Evolutionary conservation across 2,113 vertebrate species (phyloP).

Genomic region (Odontesthes bonariensis): DNA sequence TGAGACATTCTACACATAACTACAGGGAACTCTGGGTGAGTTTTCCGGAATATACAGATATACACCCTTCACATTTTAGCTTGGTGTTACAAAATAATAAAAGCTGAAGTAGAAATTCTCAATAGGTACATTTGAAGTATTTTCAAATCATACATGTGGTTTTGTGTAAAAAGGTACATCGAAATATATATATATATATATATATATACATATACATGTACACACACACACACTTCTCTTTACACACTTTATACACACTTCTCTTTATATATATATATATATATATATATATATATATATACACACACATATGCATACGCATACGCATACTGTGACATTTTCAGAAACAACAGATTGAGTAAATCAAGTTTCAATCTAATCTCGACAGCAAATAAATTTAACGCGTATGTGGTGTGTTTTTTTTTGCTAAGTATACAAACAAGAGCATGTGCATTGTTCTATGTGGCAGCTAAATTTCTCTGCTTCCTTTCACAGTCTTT

Average conservation of each 20-base stretch:
- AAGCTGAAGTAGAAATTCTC: conserved; percentile 15
- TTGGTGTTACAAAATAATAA: conserved; percentile 20
- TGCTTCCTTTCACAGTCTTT: conserved; percentile 67
- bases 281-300: no score
- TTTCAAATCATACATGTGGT: conserved; percentile 33
- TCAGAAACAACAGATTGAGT: conserved; percentile 3
- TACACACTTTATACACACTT: no score
- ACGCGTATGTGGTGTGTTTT: neutral
- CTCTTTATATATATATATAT: no score
- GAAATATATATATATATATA: no score
- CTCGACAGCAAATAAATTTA: conserved; percentile 2
- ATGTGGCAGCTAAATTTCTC: conserved; percentile 24
- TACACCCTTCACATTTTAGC: conserved; percentile 23
- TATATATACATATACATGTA: no score
- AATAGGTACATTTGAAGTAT: conserved; percentile 16
- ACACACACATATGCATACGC: no score
- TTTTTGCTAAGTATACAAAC: conserved; percentile 13
- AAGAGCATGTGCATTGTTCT: conserved; percentile 34
- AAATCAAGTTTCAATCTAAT: conserved; percentile 18
- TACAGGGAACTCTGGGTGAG: conserved; percentile 25
- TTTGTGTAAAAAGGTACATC: conserved; percentile 5
- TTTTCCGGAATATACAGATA: conserved; percentile 25
- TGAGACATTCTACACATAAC: conserved; percentile 43
- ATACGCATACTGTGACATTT: conserved; percentile 16
- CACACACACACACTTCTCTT: neutral